Percentiles rank a stretch among this genome's conserved stretches.
Conservation (phyloP, 2,888 invertebrate species). For the Bombylius major region DNA sequence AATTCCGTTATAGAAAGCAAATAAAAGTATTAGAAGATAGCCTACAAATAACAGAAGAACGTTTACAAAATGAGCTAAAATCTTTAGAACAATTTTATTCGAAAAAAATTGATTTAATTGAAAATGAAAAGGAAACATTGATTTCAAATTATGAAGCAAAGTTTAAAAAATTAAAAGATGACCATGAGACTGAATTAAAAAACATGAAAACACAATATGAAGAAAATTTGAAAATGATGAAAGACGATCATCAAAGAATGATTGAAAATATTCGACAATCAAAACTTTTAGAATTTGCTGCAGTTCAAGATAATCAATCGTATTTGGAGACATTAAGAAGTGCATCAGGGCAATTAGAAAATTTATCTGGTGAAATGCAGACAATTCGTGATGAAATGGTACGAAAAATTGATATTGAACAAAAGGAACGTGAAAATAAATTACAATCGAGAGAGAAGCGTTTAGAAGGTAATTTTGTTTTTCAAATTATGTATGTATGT, state of each 20-base stretch:
- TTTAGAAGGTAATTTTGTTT: slow-evolving; percentile 18
- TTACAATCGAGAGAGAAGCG: slow-evolving; percentile 26
- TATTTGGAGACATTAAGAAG: slow-evolving; percentile 30
- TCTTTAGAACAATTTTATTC: slow-evolving; percentile 23
- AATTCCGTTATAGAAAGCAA: slow-evolving; percentile 25
- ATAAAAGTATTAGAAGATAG: slow-evolving; percentile 30
- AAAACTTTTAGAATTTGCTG: slow-evolving; percentile 31
- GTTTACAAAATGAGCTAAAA: slow-evolving; percentile 27
- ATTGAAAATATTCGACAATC: slow-evolving; percentile 32
- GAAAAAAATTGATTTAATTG: slow-evolving; percentile 22
- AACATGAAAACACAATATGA: slow-evolving; percentile 27
- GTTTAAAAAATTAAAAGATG: slow-evolving; percentile 21
- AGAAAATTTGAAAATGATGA: slow-evolving; percentile 23
- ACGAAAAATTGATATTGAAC: slow-evolving; percentile 21
- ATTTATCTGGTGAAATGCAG: slow-evolving; percentile 23
- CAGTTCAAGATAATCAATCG: slow-evolving; percentile 31
- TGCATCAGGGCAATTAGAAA: slow-evolving; percentile 29
- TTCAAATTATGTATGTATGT: background rate
- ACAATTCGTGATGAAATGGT: slow-evolving; percentile 28
- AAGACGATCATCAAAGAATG: slow-evolving; percentile 24
- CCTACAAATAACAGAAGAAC: slow-evolving; percentile 24
- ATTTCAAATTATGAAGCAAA: slow-evolving; percentile 23
- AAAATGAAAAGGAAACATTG: slow-evolving; percentile 21
- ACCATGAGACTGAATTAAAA: slow-evolving; percentile 27
- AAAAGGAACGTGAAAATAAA: slow-evolving; percentile 26